Conservation (phyloP, 2,797 vertebrate genomes). For the Ctenopoma multispine region DNA sequence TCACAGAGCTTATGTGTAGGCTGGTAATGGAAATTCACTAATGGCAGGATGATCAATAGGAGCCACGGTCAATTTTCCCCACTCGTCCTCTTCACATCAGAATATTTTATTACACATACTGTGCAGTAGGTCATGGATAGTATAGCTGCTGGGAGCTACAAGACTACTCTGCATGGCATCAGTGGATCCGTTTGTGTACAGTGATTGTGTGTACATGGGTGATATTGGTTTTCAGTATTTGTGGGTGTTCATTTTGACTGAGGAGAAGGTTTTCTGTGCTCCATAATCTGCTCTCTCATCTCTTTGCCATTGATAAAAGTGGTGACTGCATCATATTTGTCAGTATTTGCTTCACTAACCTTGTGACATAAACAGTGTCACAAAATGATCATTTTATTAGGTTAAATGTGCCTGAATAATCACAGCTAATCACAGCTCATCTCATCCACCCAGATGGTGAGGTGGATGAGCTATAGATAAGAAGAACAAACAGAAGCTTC, state of each 20-base stretch:
- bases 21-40: slow-evolving; percentile 78
- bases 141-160: slow-evolving; percentile 20
- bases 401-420: background rate
- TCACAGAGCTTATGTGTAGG: slow-evolving; percentile 59
- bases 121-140: slow-evolving; percentile 29
- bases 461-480: background rate
- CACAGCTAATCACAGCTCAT: background rate
- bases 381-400: background rate
- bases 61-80: slow-evolving; percentile 63
- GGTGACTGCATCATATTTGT: background rate
- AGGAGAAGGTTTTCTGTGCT: background rate
- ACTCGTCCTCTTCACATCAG: slow-evolving; percentile 41
- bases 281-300: background rate
- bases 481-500: background rate
- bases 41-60: slow-evolving; percentile 79
- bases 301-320: background rate
- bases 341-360: background rate
- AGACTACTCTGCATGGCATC: slow-evolving; percentile 20
- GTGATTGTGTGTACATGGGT: background rate
- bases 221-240: background rate
- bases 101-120: slow-evolving; percentile 44
- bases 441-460: background rate
- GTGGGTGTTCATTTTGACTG: background rate
- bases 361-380: background rate
- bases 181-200: slow-evolving; percentile 17